A percentile compares a stretch with the other conserved stretches of the same genome.
phyloP scores from a whole-genome alignment of 1,140 invertebrate species.

The Drosophila miranda region DNA sequence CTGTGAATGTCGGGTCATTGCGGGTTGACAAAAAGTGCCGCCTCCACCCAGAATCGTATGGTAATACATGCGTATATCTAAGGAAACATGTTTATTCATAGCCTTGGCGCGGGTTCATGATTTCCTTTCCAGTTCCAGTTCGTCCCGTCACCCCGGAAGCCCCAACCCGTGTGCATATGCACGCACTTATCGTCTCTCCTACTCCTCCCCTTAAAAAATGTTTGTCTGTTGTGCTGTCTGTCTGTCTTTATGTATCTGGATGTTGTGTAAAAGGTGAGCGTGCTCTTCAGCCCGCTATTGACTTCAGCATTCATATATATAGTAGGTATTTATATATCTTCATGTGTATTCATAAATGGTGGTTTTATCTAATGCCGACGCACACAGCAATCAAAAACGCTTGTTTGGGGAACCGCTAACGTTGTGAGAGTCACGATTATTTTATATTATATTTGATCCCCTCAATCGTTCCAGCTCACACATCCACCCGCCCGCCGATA shows the following conservation, averaged over 20 bases:
- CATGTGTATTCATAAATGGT: slow-evolving; percentile 13
- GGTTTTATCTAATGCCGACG: slow-evolving; percentile 51
- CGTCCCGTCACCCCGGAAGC: slow-evolving; percentile 4
- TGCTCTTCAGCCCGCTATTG: too few relatives aligned
- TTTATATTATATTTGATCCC: slow-evolving; percentile 51
- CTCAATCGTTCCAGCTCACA: background rate
- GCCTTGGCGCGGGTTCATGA: slow-evolving; percentile 25
- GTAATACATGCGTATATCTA: background rate
- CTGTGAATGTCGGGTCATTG: slow-evolving; percentile 13
- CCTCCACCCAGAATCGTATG: slow-evolving; percentile 1
- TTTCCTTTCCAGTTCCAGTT: slow-evolving; percentile 16
- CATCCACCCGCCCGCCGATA: background rate
- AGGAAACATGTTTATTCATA: slow-evolving; percentile 38
- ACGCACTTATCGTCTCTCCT: slow-evolving; percentile 30
- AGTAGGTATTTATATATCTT: background rate
- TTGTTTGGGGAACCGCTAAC: slow-evolving; percentile 24
- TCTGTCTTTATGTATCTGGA: background rate
- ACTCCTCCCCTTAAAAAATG: slow-evolving; percentile 1
- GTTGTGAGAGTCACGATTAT: slow-evolving; percentile 45
- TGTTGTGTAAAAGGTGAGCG: too few relatives aligned
- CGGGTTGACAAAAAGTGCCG: slow-evolving; percentile 35
- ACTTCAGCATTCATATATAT: slow-evolving; percentile 5
- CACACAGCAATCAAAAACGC: slow-evolving; percentile 57
- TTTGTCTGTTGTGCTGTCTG: background rate
- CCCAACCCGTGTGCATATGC: slow-evolving; percentile 30